Base-by-base conservation (phyloP, 1,140 invertebrate species). In the Leucophenga varia region DNA sequence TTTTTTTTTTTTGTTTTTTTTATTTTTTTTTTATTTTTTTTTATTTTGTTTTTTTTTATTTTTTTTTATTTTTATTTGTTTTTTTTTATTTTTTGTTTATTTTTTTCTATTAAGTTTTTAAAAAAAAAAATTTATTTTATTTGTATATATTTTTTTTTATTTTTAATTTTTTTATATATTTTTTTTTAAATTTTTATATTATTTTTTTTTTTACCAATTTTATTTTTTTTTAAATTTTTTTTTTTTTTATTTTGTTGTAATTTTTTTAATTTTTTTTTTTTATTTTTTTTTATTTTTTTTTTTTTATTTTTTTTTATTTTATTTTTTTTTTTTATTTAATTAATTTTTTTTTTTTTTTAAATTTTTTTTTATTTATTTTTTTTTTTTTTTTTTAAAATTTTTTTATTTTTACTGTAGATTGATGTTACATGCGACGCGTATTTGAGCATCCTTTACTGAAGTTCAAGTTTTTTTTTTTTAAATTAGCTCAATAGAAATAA, bases 341-440 rank as follows among this genome's bases (percentile, higher is more conserved):
- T 54, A 53, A 57, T 59, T 49, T 54, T 49, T 5, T 34, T 5
- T 14, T 25, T 21, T 18, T n/a, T 22, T n/a, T n/a, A n/a, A n/a
- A n/a, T n/a, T 14, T 14, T 14, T 10, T 34, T 34, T 34, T 14
- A 34, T 34, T 34, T 14, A 14, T 14, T 34, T 34, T 34, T 34
- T 14, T 34, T 34, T 34, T 34, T 55, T 32, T 43, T 58, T 49
- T 31, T 43, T 48, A 22, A 43, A 58, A 46, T 58, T 49, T 58
- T 55, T 46, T 58, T 55, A 39, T 52, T 58, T 58, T 58, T 58
- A 55, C 55, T 54, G 55, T 58, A n/a, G n/a, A n/a, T n/a, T n/a
- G n/a, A n/a, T n/a, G n/a, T n/a, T n/a, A n/a, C n/a, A n/a, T n/a
- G n/a, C n/a, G n/a, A n/a, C n/a, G n/a, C n/a, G n/a, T n/a, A n/a